phyloP scores from a whole-genome alignment of 2,113 vertebrate genomes.

The Apaloderma vittatum region DNA sequence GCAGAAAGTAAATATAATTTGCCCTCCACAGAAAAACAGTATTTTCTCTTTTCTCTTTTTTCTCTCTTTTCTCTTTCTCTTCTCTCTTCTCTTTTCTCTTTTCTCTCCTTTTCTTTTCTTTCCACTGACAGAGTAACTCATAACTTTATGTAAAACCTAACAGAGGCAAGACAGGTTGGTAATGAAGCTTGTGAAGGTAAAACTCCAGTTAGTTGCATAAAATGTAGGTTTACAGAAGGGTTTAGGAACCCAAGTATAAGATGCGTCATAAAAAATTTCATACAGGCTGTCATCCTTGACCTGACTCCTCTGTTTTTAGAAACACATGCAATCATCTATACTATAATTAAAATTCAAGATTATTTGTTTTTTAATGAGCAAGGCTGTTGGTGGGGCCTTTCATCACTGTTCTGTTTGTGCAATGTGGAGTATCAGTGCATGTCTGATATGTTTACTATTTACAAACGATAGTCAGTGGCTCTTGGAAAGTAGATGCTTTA shows the following conservation, averaged over 20 bases:
- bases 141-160: neutral
- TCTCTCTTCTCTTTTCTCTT: too few species aligned
- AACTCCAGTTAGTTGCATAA: neutral
- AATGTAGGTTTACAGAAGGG: neutral
- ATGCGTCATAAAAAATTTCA: neutral
- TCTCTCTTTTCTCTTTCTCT: too few species aligned
- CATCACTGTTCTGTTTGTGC: neutral
- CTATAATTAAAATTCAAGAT: neutral
- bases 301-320: neutral
- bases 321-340: neutral
- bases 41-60: neutral
- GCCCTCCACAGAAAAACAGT: neutral
- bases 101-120: neutral
- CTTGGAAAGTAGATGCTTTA: neutral
- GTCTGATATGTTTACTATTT: neutral
- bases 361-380: neutral
- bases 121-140: neutral
- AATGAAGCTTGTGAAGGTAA: neutral
- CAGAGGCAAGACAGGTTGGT: neutral
- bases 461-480: neutral
- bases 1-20: neutral
- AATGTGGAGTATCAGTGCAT: neutral
- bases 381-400: neutral
- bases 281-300: neutral
- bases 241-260: neutral